These are phyloP conservation scores for Gasteruption jaculator DNA, from an alignment of 2,888 invertebrate genomes.

Conservation along the genomic window DNA sequence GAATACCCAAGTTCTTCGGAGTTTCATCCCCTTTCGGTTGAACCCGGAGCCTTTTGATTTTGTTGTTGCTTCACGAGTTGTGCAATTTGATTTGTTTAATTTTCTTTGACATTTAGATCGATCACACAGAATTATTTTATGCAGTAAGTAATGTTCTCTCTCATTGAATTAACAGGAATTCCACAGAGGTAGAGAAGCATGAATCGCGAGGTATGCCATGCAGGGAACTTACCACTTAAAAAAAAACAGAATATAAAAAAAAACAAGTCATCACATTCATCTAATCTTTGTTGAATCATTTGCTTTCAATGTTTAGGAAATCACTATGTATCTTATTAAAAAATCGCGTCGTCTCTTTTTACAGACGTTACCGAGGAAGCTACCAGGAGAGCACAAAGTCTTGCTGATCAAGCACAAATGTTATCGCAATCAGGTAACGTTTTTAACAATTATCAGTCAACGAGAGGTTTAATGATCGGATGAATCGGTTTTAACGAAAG, in stretches of 20 bases:
- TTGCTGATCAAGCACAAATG: constrained; percentile 37
- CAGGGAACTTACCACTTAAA: constrained; percentile 51
- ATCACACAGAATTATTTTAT: constrained; percentile 34
- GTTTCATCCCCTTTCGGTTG: too few relatives aligned
- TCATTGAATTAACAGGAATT: constrained; percentile 50
- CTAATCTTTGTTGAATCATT: constrained; percentile 50
- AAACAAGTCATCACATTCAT: too few relatives aligned
- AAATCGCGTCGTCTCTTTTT: constrained; percentile 29
- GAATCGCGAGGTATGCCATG: constrained; percentile 49
- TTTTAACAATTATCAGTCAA: too few relatives aligned
- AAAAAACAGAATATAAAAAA: too few relatives aligned
- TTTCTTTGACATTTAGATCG: neutral
- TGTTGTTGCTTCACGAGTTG: too few relatives aligned
- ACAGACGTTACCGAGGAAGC: constrained; percentile 50
- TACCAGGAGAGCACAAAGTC: constrained; percentile 41
- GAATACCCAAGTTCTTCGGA: too few relatives aligned
- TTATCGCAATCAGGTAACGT: constrained; percentile 43
- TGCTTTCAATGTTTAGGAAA: constrained; percentile 51
- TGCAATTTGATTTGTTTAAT: neutral
- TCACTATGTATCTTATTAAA: constrained; percentile 18
- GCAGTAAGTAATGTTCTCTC: constrained; percentile 43
- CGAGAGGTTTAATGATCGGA: too few relatives aligned
- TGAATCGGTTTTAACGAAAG: constrained; percentile 4
- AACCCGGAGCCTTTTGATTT: too few relatives aligned
- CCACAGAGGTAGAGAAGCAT: constrained; percentile 48